A percentile compares a stretch with the other conserved stretches of the same genome.
These are phyloP conservation scores for Nothocercus nigrocapillus DNA, from an alignment of 2,113 vertebrate genomes.

Conservation along the genomic window DNA sequence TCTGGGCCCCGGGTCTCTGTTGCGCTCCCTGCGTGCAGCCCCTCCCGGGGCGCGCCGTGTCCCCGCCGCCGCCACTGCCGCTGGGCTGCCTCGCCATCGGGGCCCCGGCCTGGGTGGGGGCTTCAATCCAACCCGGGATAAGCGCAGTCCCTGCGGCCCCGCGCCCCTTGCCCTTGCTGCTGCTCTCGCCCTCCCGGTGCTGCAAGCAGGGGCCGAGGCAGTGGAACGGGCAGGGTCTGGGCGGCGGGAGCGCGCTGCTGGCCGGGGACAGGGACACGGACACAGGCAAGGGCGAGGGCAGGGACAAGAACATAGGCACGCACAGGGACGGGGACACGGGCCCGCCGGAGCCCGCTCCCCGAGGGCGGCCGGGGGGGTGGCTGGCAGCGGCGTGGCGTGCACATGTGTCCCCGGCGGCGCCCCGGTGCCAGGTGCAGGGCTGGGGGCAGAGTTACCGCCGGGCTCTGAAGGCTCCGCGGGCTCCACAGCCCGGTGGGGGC, in stretches of 20 bases:
- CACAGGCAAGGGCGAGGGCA: no score
- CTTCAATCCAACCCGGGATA: neutral
- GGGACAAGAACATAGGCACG: no score
- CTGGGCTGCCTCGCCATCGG: no score
- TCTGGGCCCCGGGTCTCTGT: no score
- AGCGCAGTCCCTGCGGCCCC: fast-evolving
- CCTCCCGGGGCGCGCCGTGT: no score
- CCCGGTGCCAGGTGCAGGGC: slow-evolving; percentile 60
- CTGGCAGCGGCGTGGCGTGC: slow-evolving; percentile 29
- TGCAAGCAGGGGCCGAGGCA: neutral
- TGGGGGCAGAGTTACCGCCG: slow-evolving; percentile 26
- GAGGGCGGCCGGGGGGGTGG: neutral
- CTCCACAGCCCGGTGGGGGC: neutral
- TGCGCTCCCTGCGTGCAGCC: no score
- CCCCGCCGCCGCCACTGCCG: no score
- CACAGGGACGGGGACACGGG: no score
- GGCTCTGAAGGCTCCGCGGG: slow-evolving; percentile 6
- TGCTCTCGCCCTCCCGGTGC: neutral
- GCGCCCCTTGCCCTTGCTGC: no score
- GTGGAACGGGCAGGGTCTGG: neutral
- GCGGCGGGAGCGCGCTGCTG: no score
- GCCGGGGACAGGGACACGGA: no score
- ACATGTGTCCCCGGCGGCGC: slow-evolving; percentile 41
- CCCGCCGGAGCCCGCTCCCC: neutral
- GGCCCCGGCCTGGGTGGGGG: neutral